Base-by-base conservation (phyloP, 2,113 vertebrate genomes). In the Salvelinus fontinalis region DNA sequence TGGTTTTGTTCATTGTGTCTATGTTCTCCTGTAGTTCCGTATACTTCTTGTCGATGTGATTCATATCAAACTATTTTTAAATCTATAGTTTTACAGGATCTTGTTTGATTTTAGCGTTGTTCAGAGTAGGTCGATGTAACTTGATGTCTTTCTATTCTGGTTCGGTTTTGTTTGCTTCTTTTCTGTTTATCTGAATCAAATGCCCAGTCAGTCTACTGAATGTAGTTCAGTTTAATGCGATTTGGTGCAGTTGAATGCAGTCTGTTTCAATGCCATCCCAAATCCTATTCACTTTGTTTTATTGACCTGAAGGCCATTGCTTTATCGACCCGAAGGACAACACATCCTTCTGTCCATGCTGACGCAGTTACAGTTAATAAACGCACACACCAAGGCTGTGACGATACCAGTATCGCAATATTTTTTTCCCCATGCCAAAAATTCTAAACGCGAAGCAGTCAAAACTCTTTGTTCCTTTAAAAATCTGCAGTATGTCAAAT, bases 321-420 rank as follows among this genome's bases (percentile, higher is more conserved):
- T 71, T 59, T 73, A 71, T 87, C 31, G 59, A 48, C 75, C 48
- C 59, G 67, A 72, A 34, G 71, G n/a, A 62, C 18, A 60, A 60
- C 71, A 73, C 54, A n/a, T 18, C 24, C 70, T 70, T 70, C 67
- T 44, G 67, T 44, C 5, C 9, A 48, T 39, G 14, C 64, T 39
- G 13, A 26, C 27, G 29, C 29, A 51, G 49, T 3, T 51, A 12
- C 66, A 12, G 13, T 67, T 4, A 16, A 31, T 16, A 6, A 29
- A 31, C 16, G 5, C 66, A 1, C 11, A 34, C 34, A 7, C 6
- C 34, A 7, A 34, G 34, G 34, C 34, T 34, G 31, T 34, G 31
- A 34, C 31, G 31, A 34, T 34, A 34, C 31, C 31, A 31, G 31
- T 31, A 1, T 31, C 5, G 0, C 5, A 31, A 5, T 31, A 31